A percentile compares a stretch with the other conserved stretches of the same genome.
Conservation (phyloP, 1,140 invertebrate species). For the Archegozetes longisetosus region DNA sequence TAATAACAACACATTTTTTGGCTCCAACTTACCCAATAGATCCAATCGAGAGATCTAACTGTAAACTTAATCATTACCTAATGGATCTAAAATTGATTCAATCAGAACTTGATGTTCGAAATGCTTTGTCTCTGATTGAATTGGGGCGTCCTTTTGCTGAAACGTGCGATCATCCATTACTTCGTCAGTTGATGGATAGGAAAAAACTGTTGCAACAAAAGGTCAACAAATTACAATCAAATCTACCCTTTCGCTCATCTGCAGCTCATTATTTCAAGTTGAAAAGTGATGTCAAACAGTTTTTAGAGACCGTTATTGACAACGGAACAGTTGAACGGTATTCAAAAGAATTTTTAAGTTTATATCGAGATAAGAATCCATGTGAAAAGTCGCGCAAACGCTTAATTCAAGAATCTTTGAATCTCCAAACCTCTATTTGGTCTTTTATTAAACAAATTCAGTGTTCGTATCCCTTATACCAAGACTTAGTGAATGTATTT, state of each 20-base stretch:
- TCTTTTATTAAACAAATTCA: slow-evolving; percentile 11
- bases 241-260: background rate
- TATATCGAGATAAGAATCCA: background rate
- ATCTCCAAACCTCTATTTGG: background rate
- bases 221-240: background rate
- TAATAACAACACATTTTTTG: slow-evolving; percentile 28
- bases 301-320: slow-evolving; percentile 2
- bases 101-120: slow-evolving; percentile 2
- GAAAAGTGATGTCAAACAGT: slow-evolving; percentile 9
- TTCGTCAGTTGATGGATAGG: background rate
- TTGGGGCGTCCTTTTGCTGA: background rate
- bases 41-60: slow-evolving; percentile 25
- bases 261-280: slow-evolving; percentile 12
- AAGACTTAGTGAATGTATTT: slow-evolving; percentile 13
- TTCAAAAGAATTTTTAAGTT: background rate
- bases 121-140: background rate
- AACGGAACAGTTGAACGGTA: background rate
- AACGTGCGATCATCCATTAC: background rate
- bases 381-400: background rate
- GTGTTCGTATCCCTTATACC: slow-evolving; percentile 10
- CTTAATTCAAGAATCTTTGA: background rate
- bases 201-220: slow-evolving; percentile 5
- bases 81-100: slow-evolving; percentile 1
- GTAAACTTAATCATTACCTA: slow-evolving; percentile 7
- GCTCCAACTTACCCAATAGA: slow-evolving; percentile 27